A percentile compares a stretch with the other conserved stretches of the same genome.
These are phyloP conservation scores for Falco naumanni DNA, from an alignment of 2,797 vertebrate genomes.

Conservation along the genomic window DNA sequence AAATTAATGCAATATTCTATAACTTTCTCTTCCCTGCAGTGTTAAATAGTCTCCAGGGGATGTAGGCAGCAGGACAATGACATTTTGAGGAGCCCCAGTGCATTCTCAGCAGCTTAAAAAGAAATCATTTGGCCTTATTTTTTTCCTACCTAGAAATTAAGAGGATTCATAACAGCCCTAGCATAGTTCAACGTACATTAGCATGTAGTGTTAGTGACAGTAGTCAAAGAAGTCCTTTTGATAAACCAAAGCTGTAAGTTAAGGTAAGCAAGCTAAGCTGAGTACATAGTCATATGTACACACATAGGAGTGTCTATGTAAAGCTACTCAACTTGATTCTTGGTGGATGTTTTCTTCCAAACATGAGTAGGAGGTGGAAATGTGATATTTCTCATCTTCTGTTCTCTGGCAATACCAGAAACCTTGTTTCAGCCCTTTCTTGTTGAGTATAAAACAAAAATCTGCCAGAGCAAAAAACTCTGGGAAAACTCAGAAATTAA, in stretches of 20 bases:
- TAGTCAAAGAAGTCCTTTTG: neutral
- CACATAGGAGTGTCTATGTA: neutral
- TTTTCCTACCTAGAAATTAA: constrained; percentile 25
- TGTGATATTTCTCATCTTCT: neutral
- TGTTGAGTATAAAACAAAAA: neutral
- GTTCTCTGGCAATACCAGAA: neutral
- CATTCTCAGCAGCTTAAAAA: constrained; percentile 43
- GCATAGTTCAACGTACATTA: neutral
- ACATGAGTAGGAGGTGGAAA: neutral
- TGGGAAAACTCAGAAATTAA: neutral
- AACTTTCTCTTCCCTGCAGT: neutral
- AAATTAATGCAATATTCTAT: constrained; percentile 58
- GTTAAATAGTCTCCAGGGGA: constrained; percentile 56
- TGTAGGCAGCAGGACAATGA: constrained; percentile 28
- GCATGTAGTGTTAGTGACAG: neutral
- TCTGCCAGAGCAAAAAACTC: neutral
- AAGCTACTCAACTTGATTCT: neutral
- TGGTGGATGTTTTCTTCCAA: neutral
- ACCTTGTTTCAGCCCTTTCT: neutral
- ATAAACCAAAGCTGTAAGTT: neutral
- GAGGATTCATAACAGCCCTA: neutral
- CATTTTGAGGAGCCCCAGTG: constrained; percentile 55
- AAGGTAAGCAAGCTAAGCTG: neutral
- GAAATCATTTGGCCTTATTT: constrained; percentile 39
- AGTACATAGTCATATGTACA: neutral